Evolutionary conservation across 2,113 vertebrate genomes (phyloP).

Genomic region (Chaetura pelagica): DNA sequence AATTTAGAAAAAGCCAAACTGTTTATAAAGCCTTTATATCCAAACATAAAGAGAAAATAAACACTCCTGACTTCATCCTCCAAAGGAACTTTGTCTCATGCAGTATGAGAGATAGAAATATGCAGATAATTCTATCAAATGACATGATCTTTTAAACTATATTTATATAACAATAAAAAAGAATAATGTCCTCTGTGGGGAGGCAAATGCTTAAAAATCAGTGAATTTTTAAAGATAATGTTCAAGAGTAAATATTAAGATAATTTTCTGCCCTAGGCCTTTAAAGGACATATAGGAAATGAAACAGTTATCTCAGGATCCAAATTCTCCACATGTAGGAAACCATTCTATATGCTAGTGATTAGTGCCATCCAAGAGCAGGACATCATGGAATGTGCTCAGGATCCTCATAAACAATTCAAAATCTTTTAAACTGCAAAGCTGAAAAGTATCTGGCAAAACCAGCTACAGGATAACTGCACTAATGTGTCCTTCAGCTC

Average conservation of each 20-base stretch:
- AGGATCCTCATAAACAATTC: neutral
- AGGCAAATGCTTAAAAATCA: neutral
- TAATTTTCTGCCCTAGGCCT: neutral
- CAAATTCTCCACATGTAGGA: neutral
- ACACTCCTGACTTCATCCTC: neutral
- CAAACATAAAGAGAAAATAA: neutral
- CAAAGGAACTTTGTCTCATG: neutral
- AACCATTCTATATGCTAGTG: neutral
- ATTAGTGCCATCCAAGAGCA: neutral
- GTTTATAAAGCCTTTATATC: slow-evolving; percentile 13
- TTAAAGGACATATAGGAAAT: neutral
- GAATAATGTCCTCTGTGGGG: neutral
- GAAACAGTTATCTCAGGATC: neutral
- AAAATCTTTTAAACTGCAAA: neutral
- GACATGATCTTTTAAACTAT: neutral
- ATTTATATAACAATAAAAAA: neutral
- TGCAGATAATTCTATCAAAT: neutral
- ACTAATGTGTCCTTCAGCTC: neutral
- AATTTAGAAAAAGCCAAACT: neutral
- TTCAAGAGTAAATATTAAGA: neutral
- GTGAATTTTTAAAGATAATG: neutral
- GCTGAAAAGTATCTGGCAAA: neutral
- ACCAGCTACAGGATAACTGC: neutral
- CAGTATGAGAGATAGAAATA: neutral
- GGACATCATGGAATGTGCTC: neutral